Evolutionary conservation across 2,113 vertebrate species (phyloP).

Genomic region (Gavialis gangeticus): DNA sequence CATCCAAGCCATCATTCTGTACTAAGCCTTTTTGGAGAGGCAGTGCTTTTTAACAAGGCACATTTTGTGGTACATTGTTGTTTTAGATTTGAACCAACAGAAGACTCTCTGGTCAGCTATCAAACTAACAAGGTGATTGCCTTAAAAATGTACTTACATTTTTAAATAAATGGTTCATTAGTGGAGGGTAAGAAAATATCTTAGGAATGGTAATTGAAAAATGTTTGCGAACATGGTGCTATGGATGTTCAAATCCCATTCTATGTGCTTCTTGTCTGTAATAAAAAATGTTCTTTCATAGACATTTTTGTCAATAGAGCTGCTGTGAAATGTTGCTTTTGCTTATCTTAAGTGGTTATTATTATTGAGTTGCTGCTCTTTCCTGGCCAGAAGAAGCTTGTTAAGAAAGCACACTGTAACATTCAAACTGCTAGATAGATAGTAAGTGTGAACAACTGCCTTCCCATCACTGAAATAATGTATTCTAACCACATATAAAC

Average conservation of each 20-base stretch:
- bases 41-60: neutral
- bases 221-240: neutral
- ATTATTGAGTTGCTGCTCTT: neutral
- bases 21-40: constrained; percentile 1
- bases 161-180: neutral
- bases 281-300: neutral
- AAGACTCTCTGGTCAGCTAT: neutral
- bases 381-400: neutral
- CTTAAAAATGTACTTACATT: neutral
- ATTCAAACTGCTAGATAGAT: neutral
- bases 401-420: neutral
- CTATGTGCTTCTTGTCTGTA: neutral
- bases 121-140: neutral
- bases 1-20: constrained; percentile 30
- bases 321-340: neutral
- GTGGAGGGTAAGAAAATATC: neutral
- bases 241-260: neutral
- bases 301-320: neutral
- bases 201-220: neutral
- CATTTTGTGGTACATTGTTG: neutral
- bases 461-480: neutral
- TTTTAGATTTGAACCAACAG: neutral
- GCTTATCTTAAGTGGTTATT: neutral
- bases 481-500: neutral
- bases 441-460: neutral